phyloP scores from a whole-genome alignment of 1,140 invertebrate genomes.

The Onthophagus taurus region DNA sequence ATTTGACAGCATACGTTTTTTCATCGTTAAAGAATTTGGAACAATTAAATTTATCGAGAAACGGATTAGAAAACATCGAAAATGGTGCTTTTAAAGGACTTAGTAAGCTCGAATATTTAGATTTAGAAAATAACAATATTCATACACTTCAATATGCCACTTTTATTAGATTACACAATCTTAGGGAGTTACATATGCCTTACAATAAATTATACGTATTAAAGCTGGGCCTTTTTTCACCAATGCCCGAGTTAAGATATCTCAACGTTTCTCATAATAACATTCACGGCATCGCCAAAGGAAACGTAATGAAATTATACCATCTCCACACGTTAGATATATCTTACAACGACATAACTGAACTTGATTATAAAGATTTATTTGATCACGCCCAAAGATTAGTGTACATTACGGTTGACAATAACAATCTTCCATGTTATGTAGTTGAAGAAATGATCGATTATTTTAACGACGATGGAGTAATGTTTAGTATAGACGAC shows the following conservation, averaged over 20 bases:
- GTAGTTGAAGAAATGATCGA: constrained; percentile 30
- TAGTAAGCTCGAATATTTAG: constrained; percentile 24
- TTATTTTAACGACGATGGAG: constrained; percentile 28
- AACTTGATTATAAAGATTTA: constrained; percentile 29
- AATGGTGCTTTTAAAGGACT: constrained; percentile 24
- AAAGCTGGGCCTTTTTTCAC: constrained; percentile 23
- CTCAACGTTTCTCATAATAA: constrained; percentile 28
- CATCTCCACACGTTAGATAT: constrained; percentile 31
- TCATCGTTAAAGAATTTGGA: constrained; percentile 18
- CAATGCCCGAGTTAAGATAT: constrained; percentile 24
- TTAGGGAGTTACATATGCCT: constrained; percentile 22
- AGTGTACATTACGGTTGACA: constrained; percentile 24
- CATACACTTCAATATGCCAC: constrained; percentile 15
- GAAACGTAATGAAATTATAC: constrained; percentile 26
- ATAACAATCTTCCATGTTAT: constrained; percentile 29
- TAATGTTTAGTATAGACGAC: constrained; percentile 26
- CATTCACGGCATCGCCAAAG: constrained; percentile 23
- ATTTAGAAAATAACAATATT: constrained; percentile 26
- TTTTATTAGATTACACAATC: constrained; percentile 18
- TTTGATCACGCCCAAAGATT: constrained; percentile 26
- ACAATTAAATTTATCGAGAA: constrained; percentile 25
- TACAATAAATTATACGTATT: constrained; percentile 23
- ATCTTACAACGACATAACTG: constrained; percentile 26
- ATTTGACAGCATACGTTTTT: constrained; percentile 18
- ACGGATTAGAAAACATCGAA: constrained; percentile 41